Evolutionary conservation across 2,113 vertebrate genomes (phyloP).

Genomic region (Callospermophilus lateralis): DNA sequence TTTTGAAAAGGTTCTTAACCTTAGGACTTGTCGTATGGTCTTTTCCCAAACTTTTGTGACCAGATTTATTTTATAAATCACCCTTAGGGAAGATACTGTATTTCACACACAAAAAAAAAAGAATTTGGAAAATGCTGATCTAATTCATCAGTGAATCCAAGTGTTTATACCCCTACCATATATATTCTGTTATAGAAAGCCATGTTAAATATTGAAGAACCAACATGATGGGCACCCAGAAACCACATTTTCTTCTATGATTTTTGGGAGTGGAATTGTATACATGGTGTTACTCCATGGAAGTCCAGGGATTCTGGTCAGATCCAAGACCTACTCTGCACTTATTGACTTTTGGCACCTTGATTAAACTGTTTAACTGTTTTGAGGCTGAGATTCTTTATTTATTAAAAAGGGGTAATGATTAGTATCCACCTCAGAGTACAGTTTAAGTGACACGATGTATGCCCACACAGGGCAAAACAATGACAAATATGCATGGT

Average conservation of each 20-base stretch:
- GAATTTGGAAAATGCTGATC: conserved; percentile 33
- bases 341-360: conserved; percentile 3
- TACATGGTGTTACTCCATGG: not conserved
- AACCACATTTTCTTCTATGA: not conserved
- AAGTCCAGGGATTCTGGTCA: not conserved
- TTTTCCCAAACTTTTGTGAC: conserved; percentile 29
- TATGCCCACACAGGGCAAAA: not conserved
- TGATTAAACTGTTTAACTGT: not conserved
- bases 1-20: not conserved
- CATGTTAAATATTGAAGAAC: not conserved
- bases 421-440: not conserved
- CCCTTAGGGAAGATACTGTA: not conserved
- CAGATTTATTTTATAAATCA: not conserved
- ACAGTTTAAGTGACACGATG: not conserved
- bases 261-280: not conserved
- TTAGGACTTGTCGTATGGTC: not conserved
- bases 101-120: not conserved
- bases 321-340: not conserved
- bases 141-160: not conserved
- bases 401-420: conserved; percentile 9
- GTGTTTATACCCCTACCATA: not conserved
- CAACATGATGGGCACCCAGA: not conserved
- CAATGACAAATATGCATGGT: not conserved
- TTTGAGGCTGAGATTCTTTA: not conserved
- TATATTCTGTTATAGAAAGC: not conserved